Evolutionary conservation across 2,888 invertebrate species (phyloP), one percentile per base, ranked within the genome.

Genomic region (Syrista parreyssii): DNA sequence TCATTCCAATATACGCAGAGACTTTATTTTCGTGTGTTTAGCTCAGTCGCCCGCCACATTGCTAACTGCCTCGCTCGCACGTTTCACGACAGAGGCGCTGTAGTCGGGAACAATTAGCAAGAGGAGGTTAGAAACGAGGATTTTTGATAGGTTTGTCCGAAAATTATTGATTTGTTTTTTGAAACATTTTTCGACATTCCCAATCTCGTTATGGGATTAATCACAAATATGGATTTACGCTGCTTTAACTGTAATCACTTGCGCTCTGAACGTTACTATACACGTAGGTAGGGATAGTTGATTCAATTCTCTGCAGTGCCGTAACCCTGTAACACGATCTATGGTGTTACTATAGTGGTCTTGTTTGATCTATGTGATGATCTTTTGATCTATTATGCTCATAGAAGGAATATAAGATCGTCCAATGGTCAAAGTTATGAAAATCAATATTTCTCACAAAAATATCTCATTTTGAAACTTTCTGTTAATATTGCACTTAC

Each of bases 281-380:
- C 3, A 2, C n/a, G n/a, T n/a, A n/a, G n/a, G n/a, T 55, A 55
- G 15, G 11, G 30, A 71, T 71, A 71, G 71, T 71, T 71, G 71
- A 79, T 83, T 82, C 80, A 81, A 82, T 81, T 83, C 79, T 77
- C 77, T 79, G 80, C 81, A 78, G 78, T 40, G 75, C 80, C 72
- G 81, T 78, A 80, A 83, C 79, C 80, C 78, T 75, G 79, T 79
- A 77, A 76, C 83, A 78, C 81, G 81, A 83, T 83, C 82, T 83
- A 83, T 83, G 79, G n/a, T n/a, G n/a, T n/a, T n/a, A n/a, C n/a
- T n/a, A n/a, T n/a, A 75, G 76, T 80, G 79, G 82, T 80, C 81
- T 81, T 55, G 23, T 55, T 55, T 55, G 40, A 55, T 55, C 40
- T 55, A 55, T 55, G 40, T 0, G 40, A 55, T 55, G 6, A 55